These are phyloP conservation scores for Papilio polytes DNA, from an alignment of 1,140 invertebrate genomes.

Conservation along the genomic window DNA sequence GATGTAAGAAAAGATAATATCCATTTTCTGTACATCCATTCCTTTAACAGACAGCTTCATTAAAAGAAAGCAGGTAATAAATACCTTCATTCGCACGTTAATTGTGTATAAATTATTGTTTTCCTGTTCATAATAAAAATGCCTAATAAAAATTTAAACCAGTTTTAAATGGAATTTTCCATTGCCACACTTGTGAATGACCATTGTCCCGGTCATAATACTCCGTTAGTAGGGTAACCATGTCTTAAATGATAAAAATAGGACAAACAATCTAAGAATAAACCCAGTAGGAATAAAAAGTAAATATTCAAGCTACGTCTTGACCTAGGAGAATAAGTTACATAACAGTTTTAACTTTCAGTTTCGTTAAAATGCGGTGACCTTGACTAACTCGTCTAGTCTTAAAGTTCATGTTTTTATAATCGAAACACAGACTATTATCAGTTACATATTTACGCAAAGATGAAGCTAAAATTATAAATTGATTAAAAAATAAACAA, in stretches of 20 bases:
- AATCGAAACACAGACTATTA: too few species aligned
- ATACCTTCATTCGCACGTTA: background rate
- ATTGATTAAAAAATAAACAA: too few species aligned
- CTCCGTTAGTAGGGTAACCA: background rate
- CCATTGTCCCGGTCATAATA: background rate
- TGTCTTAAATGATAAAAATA: background rate
- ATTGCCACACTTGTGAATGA: slow-evolving; percentile 9
- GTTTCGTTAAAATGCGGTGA: background rate
- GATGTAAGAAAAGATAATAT: background rate
- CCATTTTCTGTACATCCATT: background rate
- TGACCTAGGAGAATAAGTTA: background rate
- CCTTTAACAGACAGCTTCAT: background rate
- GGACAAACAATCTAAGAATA: background rate
- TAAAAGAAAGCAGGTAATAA: too few species aligned
- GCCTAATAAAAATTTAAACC: background rate
- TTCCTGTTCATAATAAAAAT: background rate
- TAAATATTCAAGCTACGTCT: background rate
- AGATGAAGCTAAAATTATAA: too few species aligned
- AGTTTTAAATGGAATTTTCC: slow-evolving; percentile 6
- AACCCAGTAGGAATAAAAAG: background rate
- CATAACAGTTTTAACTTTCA: background rate
- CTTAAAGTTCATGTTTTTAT: background rate
- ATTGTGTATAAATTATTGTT: background rate
- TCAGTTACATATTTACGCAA: too few species aligned
- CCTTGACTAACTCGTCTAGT: background rate